These are phyloP conservation scores for Chaenocephalus aceratus DNA, from an alignment of 2,113 vertebrate genomes.

Conservation along the genomic window DNA sequence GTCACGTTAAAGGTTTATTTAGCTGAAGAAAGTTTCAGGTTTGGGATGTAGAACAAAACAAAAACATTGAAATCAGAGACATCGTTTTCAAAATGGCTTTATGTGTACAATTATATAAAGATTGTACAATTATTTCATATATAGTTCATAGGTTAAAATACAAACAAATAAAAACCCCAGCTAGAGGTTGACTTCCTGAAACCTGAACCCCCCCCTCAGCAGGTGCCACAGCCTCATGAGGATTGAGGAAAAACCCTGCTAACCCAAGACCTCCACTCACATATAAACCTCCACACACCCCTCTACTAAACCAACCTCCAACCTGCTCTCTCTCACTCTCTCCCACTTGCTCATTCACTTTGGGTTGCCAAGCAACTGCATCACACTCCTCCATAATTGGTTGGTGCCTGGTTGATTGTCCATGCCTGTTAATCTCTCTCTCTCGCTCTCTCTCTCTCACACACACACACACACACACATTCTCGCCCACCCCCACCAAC, in stretches of 20 bases:
- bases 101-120: neutral
- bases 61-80: neutral
- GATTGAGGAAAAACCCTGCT: constrained; percentile 39
- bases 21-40: neutral
- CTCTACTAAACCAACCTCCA: constrained; percentile 37
- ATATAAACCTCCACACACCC: constrained; percentile 21
- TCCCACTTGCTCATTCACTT: constrained; percentile 61
- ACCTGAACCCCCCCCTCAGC: constrained; percentile 6
- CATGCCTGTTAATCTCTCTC: constrained; percentile 76
- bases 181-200: constrained; percentile 23
- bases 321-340: constrained; percentile 47
- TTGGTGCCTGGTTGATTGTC: constrained; percentile 75
- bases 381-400: constrained; percentile 78
- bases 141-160: constrained; percentile 1
- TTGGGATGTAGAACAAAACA: neutral
- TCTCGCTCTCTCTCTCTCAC: constrained; percentile 47
- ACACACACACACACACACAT: constrained; percentile 64
- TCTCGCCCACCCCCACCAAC: neutral
- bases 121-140: too few relatives aligned
- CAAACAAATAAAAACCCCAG: neutral
- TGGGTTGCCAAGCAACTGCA: constrained; percentile 78
- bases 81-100: neutral
- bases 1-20: neutral
- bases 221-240: constrained; percentile 35
- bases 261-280: constrained; percentile 38